Evolutionary conservation across 2,797 vertebrate genomes (phyloP).

Genomic region (Eulemur rubriventer): DNA sequence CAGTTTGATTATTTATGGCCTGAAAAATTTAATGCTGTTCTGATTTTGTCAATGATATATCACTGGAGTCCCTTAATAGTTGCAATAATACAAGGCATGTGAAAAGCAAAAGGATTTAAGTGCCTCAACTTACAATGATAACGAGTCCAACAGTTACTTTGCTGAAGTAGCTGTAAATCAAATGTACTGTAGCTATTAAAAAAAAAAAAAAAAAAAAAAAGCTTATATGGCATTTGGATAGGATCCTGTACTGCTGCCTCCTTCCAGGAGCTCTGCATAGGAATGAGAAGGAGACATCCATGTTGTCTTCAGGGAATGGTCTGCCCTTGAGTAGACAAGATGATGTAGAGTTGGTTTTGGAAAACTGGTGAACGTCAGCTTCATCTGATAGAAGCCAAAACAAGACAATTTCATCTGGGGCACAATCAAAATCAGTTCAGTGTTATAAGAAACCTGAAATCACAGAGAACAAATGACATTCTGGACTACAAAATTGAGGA

Average conservation of each 20-base stretch:
- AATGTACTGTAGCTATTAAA: slow-evolving; percentile 79
- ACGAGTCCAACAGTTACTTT: slow-evolving; percentile 83
- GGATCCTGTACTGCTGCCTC: slow-evolving; percentile 66
- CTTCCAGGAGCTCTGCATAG: slow-evolving; percentile 67
- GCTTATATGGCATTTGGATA: slow-evolving; percentile 75
- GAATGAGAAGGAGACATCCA: slow-evolving; percentile 65
- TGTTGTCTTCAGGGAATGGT: slow-evolving; percentile 10
- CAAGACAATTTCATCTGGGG: slow-evolving; percentile 50
- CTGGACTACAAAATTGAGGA: not conserved
- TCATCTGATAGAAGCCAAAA: not conserved
- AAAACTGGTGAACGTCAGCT: slow-evolving; percentile 65
- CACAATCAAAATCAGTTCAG: slow-evolving; percentile 61
- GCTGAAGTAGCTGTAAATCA: slow-evolving; percentile 83
- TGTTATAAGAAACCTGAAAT: slow-evolving; percentile 64
- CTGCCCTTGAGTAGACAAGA: not conserved
- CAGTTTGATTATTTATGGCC: slow-evolving; percentile 66
- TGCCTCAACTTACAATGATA: slow-evolving; percentile 75
- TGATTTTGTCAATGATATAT: slow-evolving; percentile 76
- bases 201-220: not conserved
- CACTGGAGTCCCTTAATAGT: slow-evolving; percentile 76
- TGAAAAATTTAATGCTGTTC: slow-evolving; percentile 67
- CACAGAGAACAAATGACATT: slow-evolving; percentile 60
- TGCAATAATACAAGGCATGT: slow-evolving; percentile 68
- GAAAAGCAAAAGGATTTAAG: slow-evolving; percentile 76
- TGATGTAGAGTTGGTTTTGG: slow-evolving; percentile 53